Conservation (phyloP, 2,888 invertebrate genomes). For the Malthinus seriepunctatus region DNA sequence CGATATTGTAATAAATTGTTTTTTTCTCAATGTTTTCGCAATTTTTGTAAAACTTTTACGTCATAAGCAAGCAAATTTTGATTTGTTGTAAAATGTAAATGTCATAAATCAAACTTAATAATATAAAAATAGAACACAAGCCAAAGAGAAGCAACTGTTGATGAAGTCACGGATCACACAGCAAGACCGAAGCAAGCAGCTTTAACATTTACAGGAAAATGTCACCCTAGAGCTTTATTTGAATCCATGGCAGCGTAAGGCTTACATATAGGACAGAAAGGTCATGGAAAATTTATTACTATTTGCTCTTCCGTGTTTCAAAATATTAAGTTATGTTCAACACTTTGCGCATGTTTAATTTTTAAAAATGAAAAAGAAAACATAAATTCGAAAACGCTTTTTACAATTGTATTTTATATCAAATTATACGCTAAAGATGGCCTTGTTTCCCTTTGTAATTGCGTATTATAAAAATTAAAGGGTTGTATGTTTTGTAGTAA, state of each 20-base stretch:
- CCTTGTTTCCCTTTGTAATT: too few relatives aligned
- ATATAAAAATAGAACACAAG: conserved; percentile 45
- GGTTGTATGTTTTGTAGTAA: background rate
- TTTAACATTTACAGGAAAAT: conserved; percentile 52
- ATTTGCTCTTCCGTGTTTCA: conserved; percentile 26
- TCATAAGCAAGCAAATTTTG: too few relatives aligned
- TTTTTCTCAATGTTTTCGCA: too few relatives aligned
- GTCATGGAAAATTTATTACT: conserved; percentile 39
- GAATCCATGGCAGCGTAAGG: conserved; percentile 29
- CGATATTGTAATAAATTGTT: too few relatives aligned
- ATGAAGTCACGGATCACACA: conserved; percentile 53
- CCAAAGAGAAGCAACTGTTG: conserved; percentile 46
- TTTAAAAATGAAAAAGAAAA: conserved; percentile 7
- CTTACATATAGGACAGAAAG: conserved; percentile 34
- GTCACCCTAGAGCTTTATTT: conserved; percentile 46
- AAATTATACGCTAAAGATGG: background rate
- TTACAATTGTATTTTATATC: background rate
- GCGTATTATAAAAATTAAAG: too few relatives aligned
- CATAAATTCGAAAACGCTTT: background rate
- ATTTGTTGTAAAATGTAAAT: background rate
- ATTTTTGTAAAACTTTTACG: too few relatives aligned
- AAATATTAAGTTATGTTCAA: conserved; percentile 26
- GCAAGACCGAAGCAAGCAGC: conserved; percentile 42
- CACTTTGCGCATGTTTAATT: conserved; percentile 15
- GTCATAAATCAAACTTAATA: conserved; percentile 48